phyloP scores from a whole-genome alignment of 2,797 vertebrate genomes.

The Alosa sapidissima region DNA sequence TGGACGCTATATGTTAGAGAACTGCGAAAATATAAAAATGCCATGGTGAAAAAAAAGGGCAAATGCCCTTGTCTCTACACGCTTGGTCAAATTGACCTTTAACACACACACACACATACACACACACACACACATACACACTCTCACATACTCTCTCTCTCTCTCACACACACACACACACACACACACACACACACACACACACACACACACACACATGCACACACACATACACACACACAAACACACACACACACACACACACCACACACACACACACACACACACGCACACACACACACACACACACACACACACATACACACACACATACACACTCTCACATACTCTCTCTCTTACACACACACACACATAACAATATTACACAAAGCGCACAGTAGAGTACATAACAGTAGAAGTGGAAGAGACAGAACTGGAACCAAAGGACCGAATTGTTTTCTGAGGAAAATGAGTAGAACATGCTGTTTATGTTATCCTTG shows the following conservation, averaged over 20 bases:
- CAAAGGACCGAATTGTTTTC: background rate
- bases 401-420: background rate
- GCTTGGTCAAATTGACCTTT: constrained; percentile 4
- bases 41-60: constrained; percentile 11
- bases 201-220: background rate
- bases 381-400: background rate
- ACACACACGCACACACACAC: background rate
- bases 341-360: too few relatives aligned
- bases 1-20: background rate
- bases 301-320: background rate
- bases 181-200: background rate
- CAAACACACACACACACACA: background rate
- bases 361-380: too few relatives aligned
- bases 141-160: background rate
- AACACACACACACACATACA: background rate
- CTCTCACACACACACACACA: background rate
- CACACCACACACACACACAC: background rate
- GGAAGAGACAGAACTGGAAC: background rate
- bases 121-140: background rate
- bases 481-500: background rate
- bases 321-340: constrained; percentile 2
- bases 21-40: background rate
- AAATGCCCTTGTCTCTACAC: constrained; percentile 9
- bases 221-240: background rate
- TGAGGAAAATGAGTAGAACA: background rate